These are phyloP conservation scores for Linyphia triangularis DNA, from an alignment of 2,888 invertebrate genomes.

Conservation along the genomic window DNA sequence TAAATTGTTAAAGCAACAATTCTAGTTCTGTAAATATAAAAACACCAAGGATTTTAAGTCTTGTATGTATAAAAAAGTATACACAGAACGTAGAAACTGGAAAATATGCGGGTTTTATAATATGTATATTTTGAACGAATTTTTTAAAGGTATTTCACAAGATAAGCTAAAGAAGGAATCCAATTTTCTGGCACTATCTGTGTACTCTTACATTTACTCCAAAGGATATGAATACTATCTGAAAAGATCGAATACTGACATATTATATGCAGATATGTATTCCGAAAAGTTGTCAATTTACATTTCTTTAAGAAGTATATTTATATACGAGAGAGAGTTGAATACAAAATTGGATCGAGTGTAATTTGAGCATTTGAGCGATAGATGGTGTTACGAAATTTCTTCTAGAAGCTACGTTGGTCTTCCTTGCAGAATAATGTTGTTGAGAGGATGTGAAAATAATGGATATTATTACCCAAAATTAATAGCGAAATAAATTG, in stretches of 20 bases:
- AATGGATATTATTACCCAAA: too few relatives aligned
- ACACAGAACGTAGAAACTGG: neutral
- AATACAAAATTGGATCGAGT: neutral
- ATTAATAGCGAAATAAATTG: too few relatives aligned
- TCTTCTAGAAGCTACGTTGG: too few relatives aligned
- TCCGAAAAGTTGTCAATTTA: neutral
- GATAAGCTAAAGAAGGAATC: neutral
- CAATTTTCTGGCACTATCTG: neutral
- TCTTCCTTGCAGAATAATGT: too few relatives aligned
- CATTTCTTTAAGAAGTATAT: neutral
- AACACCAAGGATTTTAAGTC: too few relatives aligned
- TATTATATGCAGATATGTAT: neutral
- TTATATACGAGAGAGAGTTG: neutral
- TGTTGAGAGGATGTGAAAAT: too few relatives aligned
- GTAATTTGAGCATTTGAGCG: neutral
- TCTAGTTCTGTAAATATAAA: too few relatives aligned
- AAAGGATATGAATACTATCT: neutral
- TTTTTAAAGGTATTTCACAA: neutral
- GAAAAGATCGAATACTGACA: neutral
- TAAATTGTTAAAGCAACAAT: too few relatives aligned
- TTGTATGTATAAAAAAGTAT: neutral
- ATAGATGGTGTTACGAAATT: neutral
- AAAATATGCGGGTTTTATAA: neutral
- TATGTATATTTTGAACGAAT: neutral
- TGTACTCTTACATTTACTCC: neutral